These are phyloP conservation scores for Eupsittula cactorum DNA, from an alignment of 2,113 vertebrate species.

Conservation along the genomic window DNA sequence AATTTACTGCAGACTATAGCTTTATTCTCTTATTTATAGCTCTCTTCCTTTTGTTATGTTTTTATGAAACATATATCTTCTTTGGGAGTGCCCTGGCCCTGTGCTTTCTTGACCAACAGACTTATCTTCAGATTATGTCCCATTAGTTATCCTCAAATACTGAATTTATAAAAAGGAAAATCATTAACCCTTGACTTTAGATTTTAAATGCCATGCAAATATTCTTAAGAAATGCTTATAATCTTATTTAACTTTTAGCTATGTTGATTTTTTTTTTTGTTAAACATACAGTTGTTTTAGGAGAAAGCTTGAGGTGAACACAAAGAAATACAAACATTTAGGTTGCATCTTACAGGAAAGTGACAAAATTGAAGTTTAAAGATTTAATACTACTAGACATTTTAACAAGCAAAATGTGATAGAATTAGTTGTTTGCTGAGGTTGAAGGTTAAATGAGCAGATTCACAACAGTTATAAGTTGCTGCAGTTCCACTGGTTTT, in stretches of 20 bases:
- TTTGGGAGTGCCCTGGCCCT: not conserved
- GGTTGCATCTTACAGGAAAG: not conserved
- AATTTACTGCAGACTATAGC: constrained; percentile 18
- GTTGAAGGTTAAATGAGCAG: not conserved
- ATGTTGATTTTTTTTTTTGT: not conserved
- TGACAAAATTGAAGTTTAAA: not conserved
- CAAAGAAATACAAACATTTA: not conserved
- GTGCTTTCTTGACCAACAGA: not conserved
- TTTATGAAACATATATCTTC: not conserved
- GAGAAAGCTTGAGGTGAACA: not conserved
- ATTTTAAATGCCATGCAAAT: not conserved
- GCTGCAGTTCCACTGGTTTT: not conserved
- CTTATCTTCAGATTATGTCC: not conserved
- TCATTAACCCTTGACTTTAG: not conserved
- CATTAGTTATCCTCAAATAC: not conserved
- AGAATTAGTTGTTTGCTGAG: not conserved
- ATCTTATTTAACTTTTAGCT: not conserved
- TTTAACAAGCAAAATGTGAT: not conserved
- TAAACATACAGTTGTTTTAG: not conserved
- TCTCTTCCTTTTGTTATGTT: not conserved
- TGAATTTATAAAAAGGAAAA: not conserved
- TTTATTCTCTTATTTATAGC: constrained; percentile 65
- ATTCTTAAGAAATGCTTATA: not conserved
- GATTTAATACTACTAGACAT: not conserved
- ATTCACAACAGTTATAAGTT: not conserved